Conservation (phyloP, 1,140 invertebrate species). For the Drosophila varians region DNA sequence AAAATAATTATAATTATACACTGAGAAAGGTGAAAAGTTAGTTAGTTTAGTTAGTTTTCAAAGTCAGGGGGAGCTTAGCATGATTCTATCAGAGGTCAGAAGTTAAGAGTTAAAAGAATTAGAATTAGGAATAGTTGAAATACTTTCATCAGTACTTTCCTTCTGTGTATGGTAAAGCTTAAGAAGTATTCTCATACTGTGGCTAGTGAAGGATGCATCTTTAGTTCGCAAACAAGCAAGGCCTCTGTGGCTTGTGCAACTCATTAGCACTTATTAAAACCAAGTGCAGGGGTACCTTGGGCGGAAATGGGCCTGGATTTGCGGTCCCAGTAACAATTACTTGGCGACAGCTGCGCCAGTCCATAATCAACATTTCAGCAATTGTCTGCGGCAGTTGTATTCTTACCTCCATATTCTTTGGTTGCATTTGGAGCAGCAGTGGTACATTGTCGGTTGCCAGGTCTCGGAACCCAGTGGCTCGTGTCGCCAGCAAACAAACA, state of each 20-base stretch:
- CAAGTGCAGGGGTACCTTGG: conserved; percentile 33
- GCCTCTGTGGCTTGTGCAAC: conserved; percentile 60
- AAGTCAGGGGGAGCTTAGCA: no score
- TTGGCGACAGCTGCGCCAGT: conserved; percentile 46
- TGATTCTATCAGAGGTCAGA: no score
- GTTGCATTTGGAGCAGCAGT: conserved; percentile 26
- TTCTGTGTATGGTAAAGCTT: not conserved
- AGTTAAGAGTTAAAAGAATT: no score
- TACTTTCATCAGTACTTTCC: not conserved
- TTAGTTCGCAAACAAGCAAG: conserved; percentile 3
- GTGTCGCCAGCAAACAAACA: conserved; percentile 51
- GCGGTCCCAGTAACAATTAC: conserved; percentile 31
- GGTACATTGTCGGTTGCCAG: conserved; percentile 19
- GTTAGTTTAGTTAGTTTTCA: no score
- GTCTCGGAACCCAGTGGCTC: conserved; percentile 44
- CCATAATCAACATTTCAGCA: conserved; percentile 72
- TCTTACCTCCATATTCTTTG: conserved; percentile 4
- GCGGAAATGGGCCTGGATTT: conserved; percentile 55
- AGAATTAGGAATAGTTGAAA: no score
- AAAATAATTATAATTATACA: conserved; percentile 1
- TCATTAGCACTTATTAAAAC: conserved; percentile 81
- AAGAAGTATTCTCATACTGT: not conserved
- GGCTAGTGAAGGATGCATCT: conserved; percentile 12
- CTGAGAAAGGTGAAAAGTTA: not conserved
- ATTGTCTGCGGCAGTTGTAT: conserved; percentile 54